Evolutionary conservation across 2,888 invertebrate genomes (phyloP).

Genomic region (Caenorhabditis angaria): DNA sequence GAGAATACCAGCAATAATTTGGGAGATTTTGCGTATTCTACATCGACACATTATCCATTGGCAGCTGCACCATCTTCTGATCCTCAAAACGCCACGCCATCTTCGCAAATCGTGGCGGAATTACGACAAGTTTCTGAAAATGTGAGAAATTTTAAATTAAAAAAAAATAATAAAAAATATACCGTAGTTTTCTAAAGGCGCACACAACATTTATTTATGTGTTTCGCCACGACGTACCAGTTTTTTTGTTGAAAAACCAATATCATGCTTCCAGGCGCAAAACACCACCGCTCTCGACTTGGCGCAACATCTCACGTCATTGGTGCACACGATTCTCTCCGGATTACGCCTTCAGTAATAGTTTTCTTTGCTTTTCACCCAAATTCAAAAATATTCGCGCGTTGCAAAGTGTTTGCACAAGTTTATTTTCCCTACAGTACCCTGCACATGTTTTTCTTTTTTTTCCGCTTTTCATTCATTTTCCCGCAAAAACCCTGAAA

Average conservation of each 20-base stretch:
- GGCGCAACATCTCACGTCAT: slow-evolving; percentile 29
- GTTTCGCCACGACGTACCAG: too few relatives aligned
- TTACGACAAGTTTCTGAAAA: slow-evolving; percentile 20
- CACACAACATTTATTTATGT: too few relatives aligned
- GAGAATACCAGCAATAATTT: neutral
- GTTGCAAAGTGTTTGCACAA: neutral
- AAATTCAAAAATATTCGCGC: neutral
- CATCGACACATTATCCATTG: slow-evolving; percentile 37
- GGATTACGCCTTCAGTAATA: slow-evolving; percentile 28
- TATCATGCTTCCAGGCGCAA: slow-evolving; percentile 41
- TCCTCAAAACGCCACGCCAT: slow-evolving; percentile 21
- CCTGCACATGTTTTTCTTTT: neutral
- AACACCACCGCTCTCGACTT: slow-evolving; percentile 28
- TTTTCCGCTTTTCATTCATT: neutral
- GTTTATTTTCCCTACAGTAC: neutral
- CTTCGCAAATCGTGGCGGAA: slow-evolving; percentile 27
- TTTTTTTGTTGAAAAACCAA: too few relatives aligned
- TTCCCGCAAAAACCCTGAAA: neutral
- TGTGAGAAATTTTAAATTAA: slow-evolving; percentile 12
- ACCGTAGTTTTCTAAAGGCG: neutral
- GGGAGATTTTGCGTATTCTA: slow-evolving; percentile 19
- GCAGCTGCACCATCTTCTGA: slow-evolving; percentile 5
- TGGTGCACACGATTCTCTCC: slow-evolving; percentile 41
- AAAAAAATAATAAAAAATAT: neutral
- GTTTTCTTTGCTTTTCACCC: too few relatives aligned